Evolutionary conservation across 2,797 vertebrate genomes (phyloP).

Genomic region (Malacoraja senta): DNA sequence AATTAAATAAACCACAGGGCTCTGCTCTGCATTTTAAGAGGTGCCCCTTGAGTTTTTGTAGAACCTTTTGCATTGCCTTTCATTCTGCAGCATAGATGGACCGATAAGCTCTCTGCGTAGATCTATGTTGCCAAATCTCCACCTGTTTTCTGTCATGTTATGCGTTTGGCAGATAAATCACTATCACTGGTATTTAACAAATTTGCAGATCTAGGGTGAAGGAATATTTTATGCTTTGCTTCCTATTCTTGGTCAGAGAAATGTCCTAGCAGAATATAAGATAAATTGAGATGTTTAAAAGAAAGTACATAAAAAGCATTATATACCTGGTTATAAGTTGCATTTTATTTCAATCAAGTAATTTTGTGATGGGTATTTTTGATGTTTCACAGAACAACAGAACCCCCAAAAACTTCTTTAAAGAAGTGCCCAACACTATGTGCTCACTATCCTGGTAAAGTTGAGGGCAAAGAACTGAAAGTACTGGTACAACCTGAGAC

Average conservation of each 20-base stretch:
- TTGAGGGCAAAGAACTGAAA: conserved; percentile 91
- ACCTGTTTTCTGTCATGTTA: background rate
- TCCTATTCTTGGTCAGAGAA: background rate
- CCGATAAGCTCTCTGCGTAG: background rate
- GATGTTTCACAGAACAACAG: conserved; percentile 53
- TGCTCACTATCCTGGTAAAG: conserved; percentile 82
- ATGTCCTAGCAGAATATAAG: conserved; percentile 20
- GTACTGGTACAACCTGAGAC: conserved; percentile 92
- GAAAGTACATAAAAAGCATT: conserved; percentile 46
- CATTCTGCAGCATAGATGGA: background rate
- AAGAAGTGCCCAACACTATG: conserved; percentile 78
- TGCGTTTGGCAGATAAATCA: background rate
- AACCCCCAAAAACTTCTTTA: conserved; percentile 57
- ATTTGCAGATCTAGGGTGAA: background rate
- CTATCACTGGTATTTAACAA: background rate
- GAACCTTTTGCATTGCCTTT: background rate
- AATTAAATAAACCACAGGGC: background rate
- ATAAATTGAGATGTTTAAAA: conserved; percentile 47
- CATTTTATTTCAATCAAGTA: conserved; percentile 46
- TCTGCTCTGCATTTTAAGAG: background rate
- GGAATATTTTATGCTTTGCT: background rate
- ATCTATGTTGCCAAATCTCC: background rate
- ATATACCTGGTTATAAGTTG: conserved; percentile 49
- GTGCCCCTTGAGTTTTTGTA: too few relatives aligned
- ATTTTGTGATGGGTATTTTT: conserved; percentile 24